Base-by-base conservation (phyloP, 2,113 vertebrate species). In the Corythoichthys haematopterus region DNA sequence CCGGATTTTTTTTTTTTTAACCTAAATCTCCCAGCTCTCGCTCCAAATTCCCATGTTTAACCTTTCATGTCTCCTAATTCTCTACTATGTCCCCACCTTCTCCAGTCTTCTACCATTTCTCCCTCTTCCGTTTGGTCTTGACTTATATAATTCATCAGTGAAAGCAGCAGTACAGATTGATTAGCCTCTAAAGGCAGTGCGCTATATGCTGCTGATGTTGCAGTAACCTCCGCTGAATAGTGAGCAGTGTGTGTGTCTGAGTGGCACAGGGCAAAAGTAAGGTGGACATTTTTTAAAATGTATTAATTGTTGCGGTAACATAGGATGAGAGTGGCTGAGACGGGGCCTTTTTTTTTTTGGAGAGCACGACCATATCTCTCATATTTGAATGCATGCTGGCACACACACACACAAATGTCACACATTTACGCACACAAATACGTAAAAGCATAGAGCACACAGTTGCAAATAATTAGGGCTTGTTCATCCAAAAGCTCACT, bases 111-210 rank as follows among this genome's bases (percentile, higher is more conserved):
- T 20, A 55, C 58, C 36, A 51, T 58, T 66, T 43, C 65, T 43
- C 59, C 46, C 57, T 61, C 70, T 56, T 48, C 64, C 66, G 65
- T 72, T 79, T 74, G 69, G 65, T 85, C 85, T 58, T 81, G 87
- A 90, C 83, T 88, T 71, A 82, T 88, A 91, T 90, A 93, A 95
- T 95, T 93, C 91, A 94, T 95, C 94, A 94, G 88, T 65, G 85
- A 81, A 77, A 84, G 83, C 87, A 68, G 84, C 73, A 78, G 84
- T 77, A 33, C 71, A 85, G 93, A 96, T 95, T 90, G 94, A 96
- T 94, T 94, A 91, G 83, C 76, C 93, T 91, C 92, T 93, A 87
- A 90, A 69, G 84, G 92, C 85, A 76, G 60, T 37, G 85, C 80
- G 78, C 83, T 88, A 85, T 72, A 85, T 82, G 90, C 87, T 91